Conservation (phyloP, 2,797 vertebrate species). For the Platalea minor region DNA sequence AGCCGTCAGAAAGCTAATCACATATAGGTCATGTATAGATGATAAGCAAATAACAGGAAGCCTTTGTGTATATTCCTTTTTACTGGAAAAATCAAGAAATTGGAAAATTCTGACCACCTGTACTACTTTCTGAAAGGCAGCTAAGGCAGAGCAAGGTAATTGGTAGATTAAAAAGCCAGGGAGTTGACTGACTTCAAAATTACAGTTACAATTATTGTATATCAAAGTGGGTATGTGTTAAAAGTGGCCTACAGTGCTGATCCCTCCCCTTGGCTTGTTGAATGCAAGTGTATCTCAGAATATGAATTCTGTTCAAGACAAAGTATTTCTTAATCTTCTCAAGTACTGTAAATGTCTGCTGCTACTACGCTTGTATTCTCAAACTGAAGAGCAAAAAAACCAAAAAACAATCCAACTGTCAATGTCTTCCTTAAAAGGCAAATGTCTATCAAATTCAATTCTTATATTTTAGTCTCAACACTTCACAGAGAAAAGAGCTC, state of each 20-base stretch:
- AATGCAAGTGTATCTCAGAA: not conserved
- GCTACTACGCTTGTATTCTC: not conserved
- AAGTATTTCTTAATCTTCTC: not conserved
- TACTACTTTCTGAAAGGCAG: not conserved
- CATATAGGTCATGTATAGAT: not conserved
- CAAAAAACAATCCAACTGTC: not conserved
- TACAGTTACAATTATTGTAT: not conserved
- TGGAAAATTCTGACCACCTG: not conserved
- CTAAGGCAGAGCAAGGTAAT: not conserved
- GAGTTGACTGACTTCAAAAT: slow-evolving; percentile 25
- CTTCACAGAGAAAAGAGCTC: not conserved
- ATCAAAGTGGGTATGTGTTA: not conserved
- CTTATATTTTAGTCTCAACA: not conserved
- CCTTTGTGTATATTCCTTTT: not conserved
- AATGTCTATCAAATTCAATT: not conserved
- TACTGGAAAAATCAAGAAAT: slow-evolving; percentile 5
- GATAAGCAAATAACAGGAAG: not conserved
- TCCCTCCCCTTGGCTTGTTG: not conserved
- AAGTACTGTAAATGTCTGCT: not conserved
- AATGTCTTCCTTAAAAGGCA: not conserved
- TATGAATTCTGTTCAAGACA: not conserved
- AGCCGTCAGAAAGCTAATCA: not conserved
- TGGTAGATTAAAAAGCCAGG: not conserved
- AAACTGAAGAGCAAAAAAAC: not conserved
- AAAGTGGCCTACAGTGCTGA: not conserved